phyloP scores from a whole-genome alignment of 2,113 vertebrate genomes.

The Stigmatopora argus region DNA sequence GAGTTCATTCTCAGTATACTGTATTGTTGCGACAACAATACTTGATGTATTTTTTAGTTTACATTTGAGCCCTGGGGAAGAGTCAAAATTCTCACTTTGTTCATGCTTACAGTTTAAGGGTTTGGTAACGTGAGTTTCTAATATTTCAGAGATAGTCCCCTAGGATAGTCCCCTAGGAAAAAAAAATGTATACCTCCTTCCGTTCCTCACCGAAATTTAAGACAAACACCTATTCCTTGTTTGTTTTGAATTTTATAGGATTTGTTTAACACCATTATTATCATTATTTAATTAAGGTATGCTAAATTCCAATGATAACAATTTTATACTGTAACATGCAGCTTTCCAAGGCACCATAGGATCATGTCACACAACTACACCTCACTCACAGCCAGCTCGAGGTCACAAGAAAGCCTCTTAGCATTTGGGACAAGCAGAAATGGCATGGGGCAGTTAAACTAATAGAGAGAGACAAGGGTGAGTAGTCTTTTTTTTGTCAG shows the following conservation, averaged over 20 bases:
- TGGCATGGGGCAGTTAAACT: conserved; percentile 23
- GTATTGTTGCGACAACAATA: not conserved
- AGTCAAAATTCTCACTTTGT: not conserved
- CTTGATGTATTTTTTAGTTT: not conserved
- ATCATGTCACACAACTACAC: conserved; percentile 34
- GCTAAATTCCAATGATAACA: not conserved
- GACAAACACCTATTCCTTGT: not conserved
- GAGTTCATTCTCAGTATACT: not conserved
- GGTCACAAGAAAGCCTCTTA: conserved; percentile 60
- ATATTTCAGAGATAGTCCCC: too few relatives aligned
- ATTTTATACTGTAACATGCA: not conserved
- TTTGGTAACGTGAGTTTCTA: too few relatives aligned
- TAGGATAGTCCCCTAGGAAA: too few relatives aligned
- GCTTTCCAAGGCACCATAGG: conserved; percentile 11
- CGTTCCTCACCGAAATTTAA: not conserved
- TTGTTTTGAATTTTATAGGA: not conserved
- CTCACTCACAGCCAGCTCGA: conserved; percentile 23
- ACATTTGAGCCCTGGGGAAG: not conserved
- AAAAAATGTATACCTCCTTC: not conserved
- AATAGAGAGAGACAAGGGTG: conserved; percentile 17
- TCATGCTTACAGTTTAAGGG: not conserved
- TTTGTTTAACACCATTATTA: not conserved
- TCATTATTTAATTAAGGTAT: not conserved
- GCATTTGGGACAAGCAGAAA: conserved; percentile 17
- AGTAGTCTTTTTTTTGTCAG: not conserved